Conservation (phyloP, 1,140 invertebrate species). For the Drosophila dunni region DNA sequence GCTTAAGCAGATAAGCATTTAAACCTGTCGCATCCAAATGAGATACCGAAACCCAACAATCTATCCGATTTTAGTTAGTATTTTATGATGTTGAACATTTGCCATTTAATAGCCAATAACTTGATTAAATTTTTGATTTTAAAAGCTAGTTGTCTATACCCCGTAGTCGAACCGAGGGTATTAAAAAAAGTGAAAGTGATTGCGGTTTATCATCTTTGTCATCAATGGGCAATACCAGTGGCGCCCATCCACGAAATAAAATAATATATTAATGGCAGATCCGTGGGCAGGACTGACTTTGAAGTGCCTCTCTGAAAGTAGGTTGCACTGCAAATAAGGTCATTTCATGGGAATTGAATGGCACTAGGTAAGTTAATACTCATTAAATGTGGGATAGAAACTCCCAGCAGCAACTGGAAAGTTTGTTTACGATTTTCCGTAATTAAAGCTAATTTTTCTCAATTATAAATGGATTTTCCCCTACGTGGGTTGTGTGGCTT, state of each 20-base stretch:
- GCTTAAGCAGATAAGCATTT: not conserved
- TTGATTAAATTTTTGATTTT: not conserved
- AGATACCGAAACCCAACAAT: too few relatives aligned
- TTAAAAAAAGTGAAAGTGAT: slow-evolving; percentile 68
- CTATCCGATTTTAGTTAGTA: too few relatives aligned
- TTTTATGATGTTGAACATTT: too few relatives aligned
- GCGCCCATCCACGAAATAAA: slow-evolving; percentile 10
- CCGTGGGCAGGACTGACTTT: slow-evolving; percentile 12
- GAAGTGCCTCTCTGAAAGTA: not conserved
- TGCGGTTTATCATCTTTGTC: slow-evolving; percentile 60
- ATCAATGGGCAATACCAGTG: slow-evolving; percentile 27
- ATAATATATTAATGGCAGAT: slow-evolving; percentile 14
- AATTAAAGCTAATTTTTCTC: not conserved
- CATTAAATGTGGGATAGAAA: not conserved
- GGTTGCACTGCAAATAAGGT: slow-evolving; percentile 8
- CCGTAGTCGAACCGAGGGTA: not conserved
- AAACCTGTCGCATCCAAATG: too few relatives aligned
- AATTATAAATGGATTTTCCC: not conserved
- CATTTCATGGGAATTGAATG: not conserved
- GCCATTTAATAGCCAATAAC: too few relatives aligned
- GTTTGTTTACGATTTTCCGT: not conserved
- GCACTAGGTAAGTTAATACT: not conserved
- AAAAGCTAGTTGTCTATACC: not conserved
- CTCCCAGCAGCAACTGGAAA: not conserved
- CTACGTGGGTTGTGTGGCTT: slow-evolving; percentile 6